Evolutionary conservation across 1,140 invertebrate species (phyloP).

Genomic region (Mercenaria mercenaria): DNA sequence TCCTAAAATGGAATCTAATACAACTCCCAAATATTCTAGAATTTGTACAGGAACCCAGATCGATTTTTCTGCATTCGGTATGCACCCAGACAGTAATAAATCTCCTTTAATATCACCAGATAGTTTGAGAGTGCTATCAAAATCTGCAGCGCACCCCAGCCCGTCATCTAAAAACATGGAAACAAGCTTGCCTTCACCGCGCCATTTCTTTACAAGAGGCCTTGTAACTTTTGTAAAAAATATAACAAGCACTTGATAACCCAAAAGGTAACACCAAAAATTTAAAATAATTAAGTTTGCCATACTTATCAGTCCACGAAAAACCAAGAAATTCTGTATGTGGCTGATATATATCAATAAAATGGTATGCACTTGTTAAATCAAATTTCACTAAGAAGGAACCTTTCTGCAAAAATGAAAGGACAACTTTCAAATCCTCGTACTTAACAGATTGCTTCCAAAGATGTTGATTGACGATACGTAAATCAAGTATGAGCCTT

Average conservation of each 20-base stretch:
- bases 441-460: no score
- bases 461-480: no score
- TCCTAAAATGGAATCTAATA: not conserved
- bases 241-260: conserved; percentile 35
- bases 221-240: conserved; percentile 65
- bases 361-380: conserved; percentile 58
- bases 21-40: not conserved
- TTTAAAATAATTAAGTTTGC: conserved; percentile 43
- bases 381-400: conserved; percentile 51
- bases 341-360: conserved; percentile 57
- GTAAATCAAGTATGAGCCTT: no score
- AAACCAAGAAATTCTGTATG: conserved; percentile 59
- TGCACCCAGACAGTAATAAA: not conserved
- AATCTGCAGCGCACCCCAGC: not conserved
- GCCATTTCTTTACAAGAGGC: conserved; percentile 57
- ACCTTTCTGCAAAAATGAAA: conserved; percentile 20
- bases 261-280: conserved; percentile 63
- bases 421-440: not conserved
- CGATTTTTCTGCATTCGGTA: conserved; percentile 27
- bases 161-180: conserved; percentile 61
- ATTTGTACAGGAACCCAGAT: not conserved
- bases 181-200: conserved; percentile 51
- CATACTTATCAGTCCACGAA: conserved; percentile 30
- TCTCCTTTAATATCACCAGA: not conserved
- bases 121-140: not conserved